Conservation (phyloP, 2,888 invertebrate species). For the Seira sanloemensis region DNA sequence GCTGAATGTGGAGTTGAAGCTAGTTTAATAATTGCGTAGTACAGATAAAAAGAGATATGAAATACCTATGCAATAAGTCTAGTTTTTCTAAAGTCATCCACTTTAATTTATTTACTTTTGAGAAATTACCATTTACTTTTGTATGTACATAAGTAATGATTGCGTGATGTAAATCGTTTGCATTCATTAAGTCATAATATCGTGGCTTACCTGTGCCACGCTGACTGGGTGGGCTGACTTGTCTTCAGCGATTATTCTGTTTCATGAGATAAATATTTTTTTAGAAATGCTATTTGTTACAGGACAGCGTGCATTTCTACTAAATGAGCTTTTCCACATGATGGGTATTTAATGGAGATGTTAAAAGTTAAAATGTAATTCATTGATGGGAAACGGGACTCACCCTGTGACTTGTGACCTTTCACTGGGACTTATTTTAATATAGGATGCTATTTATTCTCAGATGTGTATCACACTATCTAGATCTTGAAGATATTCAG, state of each 20-base stretch:
- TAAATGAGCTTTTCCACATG: constrained; percentile 49
- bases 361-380: too few species aligned
- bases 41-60: background rate
- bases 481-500: too few species aligned
- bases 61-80: background rate
- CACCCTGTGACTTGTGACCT: too few species aligned
- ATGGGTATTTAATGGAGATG: too few species aligned
- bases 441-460: too few species aligned
- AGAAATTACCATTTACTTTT: background rate
- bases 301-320: constrained; percentile 9
- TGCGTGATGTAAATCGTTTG: constrained; percentile 73
- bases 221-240: constrained; percentile 70
- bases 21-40: background rate
- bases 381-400: too few species aligned
- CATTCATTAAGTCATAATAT: constrained; percentile 71
- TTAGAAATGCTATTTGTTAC: constrained; percentile 14
- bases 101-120: background rate
- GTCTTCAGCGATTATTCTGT: too few species aligned
- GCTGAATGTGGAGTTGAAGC: background rate
- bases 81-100: background rate
- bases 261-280: too few species aligned
- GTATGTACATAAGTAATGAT: constrained; percentile 31
- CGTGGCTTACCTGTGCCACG: constrained; percentile 72
- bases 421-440: too few species aligned
- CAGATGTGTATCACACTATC: too few species aligned